phyloP scores from a whole-genome alignment of 2,888 invertebrate species.

The Dicyrtomina minuta region DNA sequence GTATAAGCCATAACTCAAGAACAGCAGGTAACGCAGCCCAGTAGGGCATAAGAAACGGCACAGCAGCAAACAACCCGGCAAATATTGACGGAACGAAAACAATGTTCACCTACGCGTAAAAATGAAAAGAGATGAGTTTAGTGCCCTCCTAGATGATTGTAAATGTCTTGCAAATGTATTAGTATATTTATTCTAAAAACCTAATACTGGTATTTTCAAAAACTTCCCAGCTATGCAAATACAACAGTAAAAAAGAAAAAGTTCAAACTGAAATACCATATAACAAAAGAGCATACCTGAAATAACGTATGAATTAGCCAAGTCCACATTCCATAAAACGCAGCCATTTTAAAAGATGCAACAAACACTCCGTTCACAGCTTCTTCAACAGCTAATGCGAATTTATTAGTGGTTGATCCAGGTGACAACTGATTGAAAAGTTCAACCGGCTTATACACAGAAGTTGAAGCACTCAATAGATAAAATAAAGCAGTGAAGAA shows the following conservation, averaged over 20 bases:
- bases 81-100: conserved; percentile 92
- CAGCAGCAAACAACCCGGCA: conserved; percentile 89
- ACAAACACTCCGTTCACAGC: conserved; percentile 92
- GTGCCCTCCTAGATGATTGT: background rate
- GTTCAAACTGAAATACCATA: too few relatives aligned
- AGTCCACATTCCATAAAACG: conserved; percentile 97
- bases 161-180: background rate
- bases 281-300: conserved; percentile 61
- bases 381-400: conserved; percentile 79
- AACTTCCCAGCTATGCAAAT: too few relatives aligned
- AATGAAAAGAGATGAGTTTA: background rate
- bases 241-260: too few relatives aligned
- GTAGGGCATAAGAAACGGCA: conserved; percentile 94
- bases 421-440: conserved; percentile 62
- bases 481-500: conserved; percentile 97
- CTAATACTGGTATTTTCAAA: too few relatives aligned
- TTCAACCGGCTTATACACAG: conserved; percentile 90
- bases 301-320: conserved; percentile 96
- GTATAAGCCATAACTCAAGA: conserved; percentile 90
- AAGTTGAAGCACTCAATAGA: conserved; percentile 80
- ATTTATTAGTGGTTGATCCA: conserved; percentile 58
- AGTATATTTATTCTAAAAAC: background rate
- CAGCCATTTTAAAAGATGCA: conserved; percentile 93
- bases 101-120: conserved; percentile 65
- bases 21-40: conserved; percentile 93